Evolutionary conservation across 1,140 invertebrate genomes (phyloP).

Genomic region (Tetragnatha versicolor): DNA sequence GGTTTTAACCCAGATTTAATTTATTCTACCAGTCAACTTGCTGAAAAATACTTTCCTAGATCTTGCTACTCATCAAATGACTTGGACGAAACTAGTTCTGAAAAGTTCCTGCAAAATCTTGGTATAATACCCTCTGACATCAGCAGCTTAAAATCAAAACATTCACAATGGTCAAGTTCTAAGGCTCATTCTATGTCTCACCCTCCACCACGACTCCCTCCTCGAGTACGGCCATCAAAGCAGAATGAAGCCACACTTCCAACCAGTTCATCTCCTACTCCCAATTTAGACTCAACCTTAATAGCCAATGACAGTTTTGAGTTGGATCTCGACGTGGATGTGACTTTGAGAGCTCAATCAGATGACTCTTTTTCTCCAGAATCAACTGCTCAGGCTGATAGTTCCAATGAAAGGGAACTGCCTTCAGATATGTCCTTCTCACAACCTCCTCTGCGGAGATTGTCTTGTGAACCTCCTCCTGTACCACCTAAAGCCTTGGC

Average conservation of each 20-base stretch:
- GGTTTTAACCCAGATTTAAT: conserved; percentile 46
- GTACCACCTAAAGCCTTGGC: conserved; percentile 52
- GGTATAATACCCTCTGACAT: conserved; percentile 26
- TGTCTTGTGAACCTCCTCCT: conserved; percentile 54
- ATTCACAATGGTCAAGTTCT: neutral
- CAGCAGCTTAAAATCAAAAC: conserved; percentile 23
- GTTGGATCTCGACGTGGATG: conserved; percentile 52
- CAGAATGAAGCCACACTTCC: conserved; percentile 12
- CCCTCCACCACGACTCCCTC: conserved; percentile 29
- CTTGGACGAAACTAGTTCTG: conserved; percentile 33
- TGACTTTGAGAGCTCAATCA: conserved; percentile 32
- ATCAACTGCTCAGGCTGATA: conserved; percentile 2
- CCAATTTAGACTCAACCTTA: conserved; percentile 45
- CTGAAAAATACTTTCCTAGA: conserved; percentile 49
- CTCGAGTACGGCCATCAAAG: conserved; percentile 8
- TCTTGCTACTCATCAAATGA: conserved; percentile 22
- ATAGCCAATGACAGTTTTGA: conserved; percentile 45
- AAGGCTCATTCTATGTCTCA: conserved; percentile 18
- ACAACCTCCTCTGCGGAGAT: conserved; percentile 25
- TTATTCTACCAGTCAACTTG: conserved; percentile 53
- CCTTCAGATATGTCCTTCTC: conserved; percentile 24
- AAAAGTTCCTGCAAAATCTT: conserved; percentile 39
- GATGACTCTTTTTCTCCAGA: conserved; percentile 50
- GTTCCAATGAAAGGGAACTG: conserved; percentile 20
- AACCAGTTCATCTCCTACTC: conserved; percentile 18